Percentiles rank a stretch among this genome's conserved stretches.
Evolutionary conservation across 2,797 vertebrate species (phyloP).

Genomic region (Ptychobarbus kaznakovi): DNA sequence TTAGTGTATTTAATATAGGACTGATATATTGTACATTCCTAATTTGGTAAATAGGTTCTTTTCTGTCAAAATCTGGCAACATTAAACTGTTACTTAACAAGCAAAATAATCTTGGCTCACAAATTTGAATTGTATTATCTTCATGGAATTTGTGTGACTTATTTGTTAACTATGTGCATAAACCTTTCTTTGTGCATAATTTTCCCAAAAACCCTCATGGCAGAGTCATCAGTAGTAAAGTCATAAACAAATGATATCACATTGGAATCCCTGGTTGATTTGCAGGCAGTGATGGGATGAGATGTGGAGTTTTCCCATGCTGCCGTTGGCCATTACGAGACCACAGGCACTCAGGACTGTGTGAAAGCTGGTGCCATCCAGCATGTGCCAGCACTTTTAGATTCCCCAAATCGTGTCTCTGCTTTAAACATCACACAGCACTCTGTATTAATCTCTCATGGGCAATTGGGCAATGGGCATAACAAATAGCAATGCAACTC

Average conservation of each 20-base stretch:
- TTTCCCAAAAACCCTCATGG: not conserved
- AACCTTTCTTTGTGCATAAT: not conserved
- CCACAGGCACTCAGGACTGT: slow-evolving; percentile 43
- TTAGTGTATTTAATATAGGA: not conserved
- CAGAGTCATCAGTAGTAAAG: slow-evolving; percentile 20
- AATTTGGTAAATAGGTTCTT: not conserved
- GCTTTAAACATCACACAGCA: not conserved
- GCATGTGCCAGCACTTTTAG: slow-evolving; percentile 39
- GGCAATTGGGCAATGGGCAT: not conserved
- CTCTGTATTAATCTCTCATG: not conserved
- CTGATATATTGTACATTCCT: not conserved
- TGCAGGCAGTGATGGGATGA: slow-evolving; percentile 22
- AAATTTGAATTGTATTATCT: not conserved
- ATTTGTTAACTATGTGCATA: not conserved
- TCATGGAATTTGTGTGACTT: not conserved
- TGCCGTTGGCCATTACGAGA: slow-evolving; percentile 26
- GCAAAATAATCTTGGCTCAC: not conserved
- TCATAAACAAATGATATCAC: slow-evolving; percentile 21
- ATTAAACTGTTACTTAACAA: not conserved
- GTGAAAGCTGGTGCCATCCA: slow-evolving; percentile 35
- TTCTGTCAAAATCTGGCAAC: not conserved
- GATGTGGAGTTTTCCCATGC: slow-evolving; percentile 30
- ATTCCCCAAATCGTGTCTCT: slow-evolving; percentile 12
- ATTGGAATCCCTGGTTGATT: slow-evolving; percentile 30
- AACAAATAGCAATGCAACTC: not conserved